Evolutionary conservation across 2,113 vertebrate species (phyloP).

Genomic region (Podocnemis expansa): DNA sequence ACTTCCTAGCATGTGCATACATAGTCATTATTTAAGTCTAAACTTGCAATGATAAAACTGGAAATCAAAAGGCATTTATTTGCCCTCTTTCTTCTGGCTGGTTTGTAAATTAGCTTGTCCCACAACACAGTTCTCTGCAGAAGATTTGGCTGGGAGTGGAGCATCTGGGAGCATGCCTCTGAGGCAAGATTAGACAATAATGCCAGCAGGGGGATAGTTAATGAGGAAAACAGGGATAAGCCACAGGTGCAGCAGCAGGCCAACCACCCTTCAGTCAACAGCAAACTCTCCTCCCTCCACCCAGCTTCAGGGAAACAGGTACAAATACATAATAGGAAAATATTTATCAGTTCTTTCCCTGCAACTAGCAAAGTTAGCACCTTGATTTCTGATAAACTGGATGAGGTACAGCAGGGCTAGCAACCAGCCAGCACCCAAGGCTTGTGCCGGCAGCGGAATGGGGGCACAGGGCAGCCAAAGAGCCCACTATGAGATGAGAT

Average conservation of each 20-base stretch:
- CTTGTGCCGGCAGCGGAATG: too few relatives aligned
- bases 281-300: not conserved
- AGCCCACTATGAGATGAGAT: not conserved
- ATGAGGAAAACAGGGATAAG: not conserved
- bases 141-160: not conserved
- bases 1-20: conserved; percentile 14
- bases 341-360: not conserved
- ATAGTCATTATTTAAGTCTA: conserved; percentile 4
- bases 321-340: not conserved
- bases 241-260: not conserved
- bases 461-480: not conserved
- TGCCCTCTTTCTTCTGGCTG: not conserved
- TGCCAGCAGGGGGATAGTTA: not conserved
- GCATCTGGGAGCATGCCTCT: not conserved
- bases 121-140: not conserved
- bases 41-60: not conserved
- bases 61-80: conserved; percentile 37
- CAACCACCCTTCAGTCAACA: not conserved
- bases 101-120: not conserved
- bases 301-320: not conserved
- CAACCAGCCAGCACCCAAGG: not conserved
- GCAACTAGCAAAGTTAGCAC: not conserved
- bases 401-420: not conserved
- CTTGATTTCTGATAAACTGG: not conserved
- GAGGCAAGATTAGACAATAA: not conserved